Evolutionary conservation across 2,888 invertebrate species (phyloP).

Genomic region (Cordilura impudica): DNA sequence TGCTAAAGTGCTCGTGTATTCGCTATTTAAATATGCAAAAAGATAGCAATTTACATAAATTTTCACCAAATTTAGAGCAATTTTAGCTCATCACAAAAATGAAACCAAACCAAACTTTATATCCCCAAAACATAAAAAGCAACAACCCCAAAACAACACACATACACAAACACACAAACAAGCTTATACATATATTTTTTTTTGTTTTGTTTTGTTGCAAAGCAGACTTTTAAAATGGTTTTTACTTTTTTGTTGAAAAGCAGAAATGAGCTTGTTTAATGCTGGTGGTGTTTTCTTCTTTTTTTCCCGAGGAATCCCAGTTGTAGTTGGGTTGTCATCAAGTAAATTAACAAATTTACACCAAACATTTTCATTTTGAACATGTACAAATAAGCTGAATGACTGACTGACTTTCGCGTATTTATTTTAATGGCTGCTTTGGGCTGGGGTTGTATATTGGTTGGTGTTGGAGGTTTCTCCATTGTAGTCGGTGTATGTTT

Average conservation of each 20-base stretch:
- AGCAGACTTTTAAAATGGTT: constrained; percentile 36
- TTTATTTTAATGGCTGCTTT: constrained; percentile 65
- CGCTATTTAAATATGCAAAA: constrained; percentile 78
- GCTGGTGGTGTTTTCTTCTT: constrained; percentile 44
- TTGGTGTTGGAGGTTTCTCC: constrained; percentile 9
- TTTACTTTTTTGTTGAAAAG: constrained; percentile 18
- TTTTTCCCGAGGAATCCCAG: neutral
- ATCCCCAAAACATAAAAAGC: constrained; percentile 14
- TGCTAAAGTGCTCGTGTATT: constrained; percentile 77
- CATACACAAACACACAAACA: constrained; percentile 16
- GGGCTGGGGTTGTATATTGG: constrained; percentile 67
- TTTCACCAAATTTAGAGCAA: constrained; percentile 77
- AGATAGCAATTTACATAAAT: constrained; percentile 78
- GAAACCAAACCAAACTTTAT: neutral
- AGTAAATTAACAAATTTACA: constrained; percentile 76
- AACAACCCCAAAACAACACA: constrained; percentile 6
- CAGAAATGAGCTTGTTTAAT: constrained; percentile 16
- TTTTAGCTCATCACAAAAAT: constrained; percentile 73
- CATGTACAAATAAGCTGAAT: constrained; percentile 65
- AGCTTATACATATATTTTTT: neutral
- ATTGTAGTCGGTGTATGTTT: neutral
- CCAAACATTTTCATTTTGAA: constrained; percentile 64
- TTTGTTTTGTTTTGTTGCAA: constrained; percentile 2
- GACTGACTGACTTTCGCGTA: constrained; percentile 52
- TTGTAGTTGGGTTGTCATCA: constrained; percentile 65